Evolutionary conservation across 2,797 vertebrate species (phyloP).

Genomic region (Austrolebias charrua): DNA sequence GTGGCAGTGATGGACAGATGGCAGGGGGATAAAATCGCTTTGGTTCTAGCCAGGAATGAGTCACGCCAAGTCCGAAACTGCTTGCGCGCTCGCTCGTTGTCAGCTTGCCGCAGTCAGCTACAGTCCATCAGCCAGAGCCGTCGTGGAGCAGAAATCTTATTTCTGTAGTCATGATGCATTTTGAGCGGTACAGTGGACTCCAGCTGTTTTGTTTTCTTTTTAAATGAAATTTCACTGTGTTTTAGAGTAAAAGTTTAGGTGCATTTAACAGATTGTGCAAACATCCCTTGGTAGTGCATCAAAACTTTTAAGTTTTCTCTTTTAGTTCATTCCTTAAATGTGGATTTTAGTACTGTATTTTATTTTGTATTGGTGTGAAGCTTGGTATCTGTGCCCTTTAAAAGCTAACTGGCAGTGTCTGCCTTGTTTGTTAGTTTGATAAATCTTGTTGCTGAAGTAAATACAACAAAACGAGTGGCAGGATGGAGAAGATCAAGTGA

Average conservation of each 20-base stretch:
- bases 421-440: constrained; percentile 6
- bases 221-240: neutral
- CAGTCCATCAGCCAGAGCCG: constrained; percentile 43
- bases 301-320: no score
- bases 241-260: neutral
- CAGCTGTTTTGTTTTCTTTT: neutral
- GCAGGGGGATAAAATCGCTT: constrained; percentile 44
- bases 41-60: constrained; percentile 57
- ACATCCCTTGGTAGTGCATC: no score
- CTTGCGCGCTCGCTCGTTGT: constrained; percentile 53
- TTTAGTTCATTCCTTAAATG: no score
- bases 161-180: constrained; percentile 40
- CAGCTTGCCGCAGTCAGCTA: constrained; percentile 49
- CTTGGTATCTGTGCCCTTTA: neutral
- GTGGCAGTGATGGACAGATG: constrained; percentile 72
- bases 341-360: neutral
- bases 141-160: constrained; percentile 32
- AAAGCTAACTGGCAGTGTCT: neutral
- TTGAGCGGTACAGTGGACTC: constrained; percentile 19
- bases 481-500: neutral
- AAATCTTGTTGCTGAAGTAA: constrained; percentile 1
- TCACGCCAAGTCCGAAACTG: constrained; percentile 55
- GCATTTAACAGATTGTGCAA: constrained; percentile 5
- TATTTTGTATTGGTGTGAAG: neutral
- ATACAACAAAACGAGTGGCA: neutral